phyloP scores from a whole-genome alignment of 2,888 invertebrate genomes.

The Dolichomitus sp. region DNA sequence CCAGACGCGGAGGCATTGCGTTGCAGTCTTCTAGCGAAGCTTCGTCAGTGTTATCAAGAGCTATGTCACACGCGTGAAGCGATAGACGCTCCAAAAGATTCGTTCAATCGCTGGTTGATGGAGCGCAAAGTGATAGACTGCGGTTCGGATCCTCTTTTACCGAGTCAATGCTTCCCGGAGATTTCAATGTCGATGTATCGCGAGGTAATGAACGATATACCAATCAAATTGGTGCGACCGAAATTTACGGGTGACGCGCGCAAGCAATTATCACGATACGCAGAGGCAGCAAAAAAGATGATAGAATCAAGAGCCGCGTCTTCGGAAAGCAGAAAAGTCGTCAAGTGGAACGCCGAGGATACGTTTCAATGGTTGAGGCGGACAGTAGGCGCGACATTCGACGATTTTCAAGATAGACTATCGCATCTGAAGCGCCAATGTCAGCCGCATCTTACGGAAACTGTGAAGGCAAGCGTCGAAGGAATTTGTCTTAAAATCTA shows the following conservation, averaged over 20 bases:
- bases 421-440: conserved; percentile 97
- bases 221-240: conserved; percentile 97
- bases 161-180: conserved; percentile 96
- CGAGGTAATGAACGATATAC: conserved; percentile 99
- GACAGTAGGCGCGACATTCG: conserved; percentile 97
- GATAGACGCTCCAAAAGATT: conserved; percentile 98
- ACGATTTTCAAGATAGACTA: conserved; percentile 93
- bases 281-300: conserved; percentile 98
- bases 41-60: conserved; percentile 97
- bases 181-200: conserved; percentile 98
- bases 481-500: conserved; percentile 98
- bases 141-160: conserved; percentile 96
- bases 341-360: conserved; percentile 99
- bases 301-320: conserved; percentile 98
- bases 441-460: conserved; percentile 98
- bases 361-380: conserved; percentile 98
- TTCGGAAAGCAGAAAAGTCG: conserved; percentile 97
- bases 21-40: conserved; percentile 93
- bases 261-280: conserved; percentile 97
- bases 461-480: conserved; percentile 97
- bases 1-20: conserved; percentile 97
- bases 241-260: conserved; percentile 98
- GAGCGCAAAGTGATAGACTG: conserved; percentile 94
- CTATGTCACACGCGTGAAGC: conserved; percentile 96
- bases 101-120: conserved; percentile 98